These are phyloP conservation scores for Linepithema humile DNA, from an alignment of 1,140 invertebrate species.

Conservation along the genomic window DNA sequence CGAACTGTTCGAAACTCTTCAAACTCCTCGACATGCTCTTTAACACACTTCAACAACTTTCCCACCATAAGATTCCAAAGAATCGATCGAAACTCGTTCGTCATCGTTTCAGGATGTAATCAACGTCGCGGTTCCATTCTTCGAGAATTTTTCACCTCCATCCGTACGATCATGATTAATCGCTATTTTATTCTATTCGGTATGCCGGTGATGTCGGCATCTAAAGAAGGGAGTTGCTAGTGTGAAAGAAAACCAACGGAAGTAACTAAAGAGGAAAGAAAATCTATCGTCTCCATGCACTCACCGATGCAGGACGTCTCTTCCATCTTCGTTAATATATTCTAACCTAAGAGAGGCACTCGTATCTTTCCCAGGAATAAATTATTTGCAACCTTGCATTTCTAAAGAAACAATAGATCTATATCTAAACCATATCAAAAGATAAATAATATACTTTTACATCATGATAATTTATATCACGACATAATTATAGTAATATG, in stretches of 20 bases:
- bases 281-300: constrained; percentile 59
- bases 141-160: constrained; percentile 61
- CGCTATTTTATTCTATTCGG: constrained; percentile 52
- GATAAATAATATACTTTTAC: too few species aligned
- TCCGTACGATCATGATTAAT: constrained; percentile 59
- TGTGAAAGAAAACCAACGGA: constrained; percentile 29
- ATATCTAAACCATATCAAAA: not conserved
- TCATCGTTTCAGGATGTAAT: constrained; percentile 59
- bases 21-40: constrained; percentile 24
- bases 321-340: constrained; percentile 57
- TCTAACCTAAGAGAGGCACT: constrained; percentile 5
- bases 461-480: not conserved
- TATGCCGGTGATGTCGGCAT: constrained; percentile 37
- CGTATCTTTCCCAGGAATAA: constrained; percentile 18
- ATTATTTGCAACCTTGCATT: constrained; percentile 9
- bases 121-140: constrained; percentile 54
- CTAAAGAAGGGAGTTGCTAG: constrained; percentile 36
- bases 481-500: not conserved
- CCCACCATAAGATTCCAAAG: not conserved
- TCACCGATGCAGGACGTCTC: constrained; percentile 47
- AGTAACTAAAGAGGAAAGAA: constrained; percentile 44
- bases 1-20: constrained; percentile 15
- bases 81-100: constrained; percentile 52
- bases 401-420: not conserved
- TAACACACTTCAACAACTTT: constrained; percentile 48